A percentile compares a stretch with the other conserved stretches of the same genome.
Conservation (phyloP, 2,888 invertebrate genomes). For the Lissocephala sabroskyi region DNA sequence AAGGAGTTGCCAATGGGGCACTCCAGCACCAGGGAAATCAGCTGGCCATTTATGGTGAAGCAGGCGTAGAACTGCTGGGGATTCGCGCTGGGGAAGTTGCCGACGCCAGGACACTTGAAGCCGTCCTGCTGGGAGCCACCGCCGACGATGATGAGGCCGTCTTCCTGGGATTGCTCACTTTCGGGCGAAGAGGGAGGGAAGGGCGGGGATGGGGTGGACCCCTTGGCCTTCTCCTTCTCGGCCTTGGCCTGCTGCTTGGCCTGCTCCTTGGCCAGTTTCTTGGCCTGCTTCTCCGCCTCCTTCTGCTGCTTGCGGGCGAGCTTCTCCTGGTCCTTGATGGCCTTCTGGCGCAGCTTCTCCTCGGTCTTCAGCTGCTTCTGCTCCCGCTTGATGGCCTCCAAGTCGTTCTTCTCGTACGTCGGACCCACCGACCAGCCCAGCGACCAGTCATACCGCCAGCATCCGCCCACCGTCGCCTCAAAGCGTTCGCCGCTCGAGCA, state of each 20-base stretch:
- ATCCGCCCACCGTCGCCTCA: conserved; percentile 38
- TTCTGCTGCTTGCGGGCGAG: conserved; percentile 50
- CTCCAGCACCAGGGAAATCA: conserved; percentile 21
- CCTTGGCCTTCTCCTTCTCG: conserved; percentile 20
- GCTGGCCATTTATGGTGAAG: conserved; percentile 19
- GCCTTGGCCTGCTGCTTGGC: conserved; percentile 46
- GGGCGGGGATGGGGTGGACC: too few species aligned
- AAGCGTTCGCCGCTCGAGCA: conserved; percentile 49
- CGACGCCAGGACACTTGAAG: neutral
- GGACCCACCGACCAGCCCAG: conserved; percentile 24
- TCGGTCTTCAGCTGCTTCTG: conserved; percentile 49
- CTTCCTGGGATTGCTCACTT: conserved; percentile 24
- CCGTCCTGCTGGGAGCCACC: conserved; percentile 2
- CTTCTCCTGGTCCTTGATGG: conserved; percentile 46
- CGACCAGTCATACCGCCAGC: conserved; percentile 52
- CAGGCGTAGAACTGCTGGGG: conserved; percentile 18
- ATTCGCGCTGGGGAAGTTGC: neutral
- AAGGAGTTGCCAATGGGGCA: conserved; percentile 16
- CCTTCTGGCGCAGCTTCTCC: conserved; percentile 49
- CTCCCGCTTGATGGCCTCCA: conserved; percentile 51
- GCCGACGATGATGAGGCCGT: too few species aligned
- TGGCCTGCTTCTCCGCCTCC: conserved; percentile 46
- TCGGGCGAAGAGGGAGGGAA: too few species aligned
- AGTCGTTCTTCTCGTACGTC: conserved; percentile 32
- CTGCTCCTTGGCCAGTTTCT: conserved; percentile 51